Evolutionary conservation across 2,113 vertebrate species (phyloP).

Genomic region (Dascyllus trimaculatus): DNA sequence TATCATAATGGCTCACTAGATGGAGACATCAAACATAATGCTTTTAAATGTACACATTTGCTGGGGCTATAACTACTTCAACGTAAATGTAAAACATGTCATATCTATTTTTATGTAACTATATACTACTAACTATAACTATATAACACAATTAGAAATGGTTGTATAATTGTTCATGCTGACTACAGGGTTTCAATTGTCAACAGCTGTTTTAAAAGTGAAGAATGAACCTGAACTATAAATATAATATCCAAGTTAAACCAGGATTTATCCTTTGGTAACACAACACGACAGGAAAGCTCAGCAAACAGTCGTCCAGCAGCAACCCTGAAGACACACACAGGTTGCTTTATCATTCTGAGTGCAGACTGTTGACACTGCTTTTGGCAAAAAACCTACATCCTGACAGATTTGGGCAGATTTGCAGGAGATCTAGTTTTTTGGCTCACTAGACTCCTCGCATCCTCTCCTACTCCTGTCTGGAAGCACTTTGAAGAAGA

Average conservation of each 20-base stretch:
- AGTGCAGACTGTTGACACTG: not conserved
- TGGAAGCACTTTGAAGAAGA: constrained; percentile 19
- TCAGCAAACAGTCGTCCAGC: not conserved
- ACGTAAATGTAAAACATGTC: too few relatives aligned
- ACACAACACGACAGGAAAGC: not conserved
- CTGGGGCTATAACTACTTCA: too few relatives aligned
- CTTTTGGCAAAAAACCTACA: not conserved
- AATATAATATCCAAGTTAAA: not conserved
- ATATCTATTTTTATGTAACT: too few relatives aligned
- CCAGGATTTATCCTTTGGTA: not conserved
- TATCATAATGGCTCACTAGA: too few relatives aligned
- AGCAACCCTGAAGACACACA: not conserved
- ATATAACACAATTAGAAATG: too few relatives aligned
- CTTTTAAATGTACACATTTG: too few relatives aligned
- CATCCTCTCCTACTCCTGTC: not conserved
- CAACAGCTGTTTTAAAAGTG: not conserved
- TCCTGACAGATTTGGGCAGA: not conserved
- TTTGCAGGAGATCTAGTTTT: not conserved
- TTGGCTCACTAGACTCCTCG: not conserved
- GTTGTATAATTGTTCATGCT: too few relatives aligned
- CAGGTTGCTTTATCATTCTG: not conserved
- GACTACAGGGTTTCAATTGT: not conserved
- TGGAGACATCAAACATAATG: too few relatives aligned
- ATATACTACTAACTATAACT: too few relatives aligned
- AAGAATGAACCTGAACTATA: not conserved